Percentiles rank a stretch among this genome's conserved stretches.
These are phyloP conservation scores for Dermatophagoides farinae DNA, from an alignment of 1,140 invertebrate genomes.

Conservation along the genomic window DNA sequence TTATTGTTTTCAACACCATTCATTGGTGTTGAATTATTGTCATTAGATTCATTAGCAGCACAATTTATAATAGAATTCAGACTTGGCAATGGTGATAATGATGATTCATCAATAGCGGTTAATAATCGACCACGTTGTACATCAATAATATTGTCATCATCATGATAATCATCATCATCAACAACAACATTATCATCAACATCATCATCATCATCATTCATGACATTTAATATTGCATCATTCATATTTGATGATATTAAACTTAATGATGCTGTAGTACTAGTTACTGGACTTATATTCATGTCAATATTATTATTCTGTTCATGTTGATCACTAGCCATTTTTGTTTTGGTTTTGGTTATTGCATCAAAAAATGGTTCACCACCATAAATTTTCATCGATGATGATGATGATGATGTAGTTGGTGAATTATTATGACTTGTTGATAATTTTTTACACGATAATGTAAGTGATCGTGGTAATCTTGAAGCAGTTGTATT, in stretches of 20 bases:
- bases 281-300: not conserved
- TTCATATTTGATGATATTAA: not conserved
- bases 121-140: not conserved
- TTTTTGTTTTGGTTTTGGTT: not conserved
- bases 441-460: not conserved
- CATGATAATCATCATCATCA: not conserved
- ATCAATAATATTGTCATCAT: not conserved
- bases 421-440: no score
- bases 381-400: no score
- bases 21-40: not conserved
- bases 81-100: not conserved
- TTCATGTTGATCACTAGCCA: not conserved
- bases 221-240: not conserved
- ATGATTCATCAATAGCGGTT: not conserved
- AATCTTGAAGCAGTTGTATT: not conserved
- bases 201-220: not conserved
- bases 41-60: not conserved
- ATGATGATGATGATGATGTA: no score
- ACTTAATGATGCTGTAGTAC: conserved; percentile 2
- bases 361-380: no score
- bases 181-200: not conserved
- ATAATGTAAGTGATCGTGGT: not conserved
- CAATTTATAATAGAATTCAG: not conserved
- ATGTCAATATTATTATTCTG: not conserved
- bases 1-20: not conserved